phyloP scores from a whole-genome alignment of 1,140 invertebrate genomes.

The Bombus cullumanus region DNA sequence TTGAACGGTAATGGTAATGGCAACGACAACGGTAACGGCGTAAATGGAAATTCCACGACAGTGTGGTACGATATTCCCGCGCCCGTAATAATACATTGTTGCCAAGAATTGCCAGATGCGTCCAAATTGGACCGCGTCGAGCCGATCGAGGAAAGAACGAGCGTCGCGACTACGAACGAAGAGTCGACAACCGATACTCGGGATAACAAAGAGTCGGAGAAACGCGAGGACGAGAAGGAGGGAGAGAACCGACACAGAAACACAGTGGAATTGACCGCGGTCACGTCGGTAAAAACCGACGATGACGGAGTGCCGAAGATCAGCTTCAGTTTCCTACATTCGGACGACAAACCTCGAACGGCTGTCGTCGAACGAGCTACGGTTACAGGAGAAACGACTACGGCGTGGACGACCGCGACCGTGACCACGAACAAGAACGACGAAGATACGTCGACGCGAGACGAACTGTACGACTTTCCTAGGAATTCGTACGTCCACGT shows the following conservation, averaged over 20 bases:
- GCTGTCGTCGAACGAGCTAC: not conserved
- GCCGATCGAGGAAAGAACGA: not conserved
- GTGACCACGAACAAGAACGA: slow-evolving; percentile 16
- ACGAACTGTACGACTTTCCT: slow-evolving; percentile 35
- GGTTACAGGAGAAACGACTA: not conserved
- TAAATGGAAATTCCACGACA: slow-evolving; percentile 26
- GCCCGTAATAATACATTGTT: slow-evolving; percentile 74
- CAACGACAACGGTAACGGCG: not conserved
- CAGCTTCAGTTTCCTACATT: slow-evolving; percentile 76
- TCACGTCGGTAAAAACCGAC: slow-evolving; percentile 71
- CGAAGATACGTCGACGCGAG: slow-evolving; percentile 2
- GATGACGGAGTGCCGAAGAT: slow-evolving; percentile 77
- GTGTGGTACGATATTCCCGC: slow-evolving; percentile 76
- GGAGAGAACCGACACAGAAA: slow-evolving; percentile 68
- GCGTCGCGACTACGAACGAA: not conserved
- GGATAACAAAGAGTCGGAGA: slow-evolving; percentile 19
- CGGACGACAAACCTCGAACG: slow-evolving; percentile 50
- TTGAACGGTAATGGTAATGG: not conserved
- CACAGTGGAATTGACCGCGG: slow-evolving; percentile 76
- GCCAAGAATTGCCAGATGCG: slow-evolving; percentile 64
- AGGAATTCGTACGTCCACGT: slow-evolving; percentile 16
- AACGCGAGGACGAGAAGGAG: slow-evolving; percentile 25
- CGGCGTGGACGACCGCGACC: too few species aligned
- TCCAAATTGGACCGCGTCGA: not conserved
- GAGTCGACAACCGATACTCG: not conserved